phyloP scores from a whole-genome alignment of 1,140 invertebrate genomes.

The Dinothrombium tinctorium region DNA sequence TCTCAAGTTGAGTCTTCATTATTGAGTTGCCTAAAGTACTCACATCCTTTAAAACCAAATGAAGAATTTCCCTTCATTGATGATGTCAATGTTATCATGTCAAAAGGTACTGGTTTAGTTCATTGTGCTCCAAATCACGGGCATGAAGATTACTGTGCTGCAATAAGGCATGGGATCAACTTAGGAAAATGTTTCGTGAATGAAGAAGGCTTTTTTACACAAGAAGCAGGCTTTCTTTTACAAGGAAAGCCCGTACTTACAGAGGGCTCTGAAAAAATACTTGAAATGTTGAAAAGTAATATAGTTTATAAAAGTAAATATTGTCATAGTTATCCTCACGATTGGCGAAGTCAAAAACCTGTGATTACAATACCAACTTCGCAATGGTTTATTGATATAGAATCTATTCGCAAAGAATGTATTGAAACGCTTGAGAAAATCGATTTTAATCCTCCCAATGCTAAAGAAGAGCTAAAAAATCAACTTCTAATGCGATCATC shows the following conservation, averaged over 20 bases:
- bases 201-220: constrained; percentile 49
- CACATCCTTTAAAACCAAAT: constrained; percentile 33
- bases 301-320: constrained; percentile 39
- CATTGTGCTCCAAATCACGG: constrained; percentile 93
- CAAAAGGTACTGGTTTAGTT: constrained; percentile 79
- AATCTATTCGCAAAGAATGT: constrained; percentile 35
- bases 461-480: constrained; percentile 22
- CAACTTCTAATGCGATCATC: constrained; percentile 42
- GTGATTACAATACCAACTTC: constrained; percentile 70
- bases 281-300: constrained; percentile 26
- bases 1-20: constrained; percentile 14
- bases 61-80: constrained; percentile 35
- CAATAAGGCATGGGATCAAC: constrained; percentile 41
- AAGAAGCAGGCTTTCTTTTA: constrained; percentile 36
- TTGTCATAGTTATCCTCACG: constrained; percentile 82
- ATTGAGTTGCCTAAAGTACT: constrained; percentile 28
- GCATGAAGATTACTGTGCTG: constrained; percentile 71
- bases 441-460: constrained; percentile 20
- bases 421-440: constrained; percentile 21
- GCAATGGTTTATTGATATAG: constrained; percentile 94
- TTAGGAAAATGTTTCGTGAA: constrained; percentile 52
- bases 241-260: constrained; percentile 38
- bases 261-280: constrained; percentile 23
- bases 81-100: constrained; percentile 45
- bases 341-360: constrained; percentile 91